These are phyloP conservation scores for Zosterops japonicus DNA, from an alignment of 2,113 vertebrate genomes.

Conservation along the genomic window DNA sequence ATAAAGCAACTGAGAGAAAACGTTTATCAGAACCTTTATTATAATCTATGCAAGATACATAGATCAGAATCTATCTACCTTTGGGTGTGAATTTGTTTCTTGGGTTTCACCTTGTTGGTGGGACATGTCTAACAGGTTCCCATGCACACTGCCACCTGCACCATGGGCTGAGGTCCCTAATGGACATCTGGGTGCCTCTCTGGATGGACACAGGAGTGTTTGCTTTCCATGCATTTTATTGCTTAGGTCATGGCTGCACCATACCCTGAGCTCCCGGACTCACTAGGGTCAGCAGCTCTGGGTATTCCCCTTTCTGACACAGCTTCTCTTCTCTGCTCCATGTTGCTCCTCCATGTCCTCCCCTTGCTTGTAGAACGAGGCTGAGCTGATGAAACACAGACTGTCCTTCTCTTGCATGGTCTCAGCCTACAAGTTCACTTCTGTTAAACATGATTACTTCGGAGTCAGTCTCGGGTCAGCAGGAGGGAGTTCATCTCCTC, in stretches of 20 bases:
- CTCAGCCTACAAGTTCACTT: background rate
- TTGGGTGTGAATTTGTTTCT: background rate
- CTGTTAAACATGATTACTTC: background rate
- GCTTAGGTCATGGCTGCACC: background rate
- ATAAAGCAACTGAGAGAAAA: background rate
- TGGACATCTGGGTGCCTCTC: background rate
- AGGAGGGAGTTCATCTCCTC: background rate
- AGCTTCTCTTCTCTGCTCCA: accelerated
- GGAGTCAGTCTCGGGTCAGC: background rate
- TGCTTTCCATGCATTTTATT: background rate
- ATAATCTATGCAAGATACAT: background rate
- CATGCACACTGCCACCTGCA: background rate
- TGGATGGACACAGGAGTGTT: background rate
- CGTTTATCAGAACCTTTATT: background rate
- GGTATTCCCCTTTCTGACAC: background rate
- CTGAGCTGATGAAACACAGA: background rate
- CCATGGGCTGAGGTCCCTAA: accelerated
- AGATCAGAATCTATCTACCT: background rate
- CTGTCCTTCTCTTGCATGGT: accelerated
- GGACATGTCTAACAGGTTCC: accelerated
- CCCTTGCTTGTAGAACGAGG: background rate
- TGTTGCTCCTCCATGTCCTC: background rate
- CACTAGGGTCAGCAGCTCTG: background rate
- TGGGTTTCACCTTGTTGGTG: background rate
- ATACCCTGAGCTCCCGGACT: background rate